Base-by-base conservation (phyloP, 2,888 invertebrate species). In the Thysanoteuthis rhombus region DNA sequence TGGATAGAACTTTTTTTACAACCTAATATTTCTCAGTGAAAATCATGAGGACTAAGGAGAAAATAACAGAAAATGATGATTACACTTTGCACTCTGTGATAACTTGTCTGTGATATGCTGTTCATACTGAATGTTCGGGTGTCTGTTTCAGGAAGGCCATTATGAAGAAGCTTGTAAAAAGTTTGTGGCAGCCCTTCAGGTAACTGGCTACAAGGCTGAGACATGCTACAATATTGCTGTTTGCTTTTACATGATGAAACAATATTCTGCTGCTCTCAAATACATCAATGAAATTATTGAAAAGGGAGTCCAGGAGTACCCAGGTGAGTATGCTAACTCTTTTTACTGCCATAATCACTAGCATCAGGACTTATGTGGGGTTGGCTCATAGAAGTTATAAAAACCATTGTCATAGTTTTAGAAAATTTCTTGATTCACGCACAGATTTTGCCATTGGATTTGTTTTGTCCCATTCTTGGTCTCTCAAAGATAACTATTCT, bases 251-350 rank as follows among this genome's bases (percentile, higher is more conserved):
- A 98, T 98, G 96, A 97, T 99, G 94, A 99, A 99, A 97, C 99
- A 99, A 97, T 99, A 98, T 96, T 98, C 99, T 0, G 98, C 97
- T 95, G 98, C 99, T 1, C 97, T 99, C 91, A 99, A 99, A 97
- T 98, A 98, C 96, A 99, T 99, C 94, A 98, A 98, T 93, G 98
- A 99, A 96, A 99, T 99, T 93, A 99, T 99, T 95, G 99, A 99
- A 97, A 98, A 98, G 96, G 99, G 99, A 25, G 99, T 99, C 94
- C 98, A 99, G 94, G 99, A 99, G 97, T 99, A 99, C 97, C 99
- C 99, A 58, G 97, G 97, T 97, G 95, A n/a, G 75, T n/a, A 75
- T 25, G 5, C 5, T 52, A 52, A 52, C 5, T 52, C 45, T 45
- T 1, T 45, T 52, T 25, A 22, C 5, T 52, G 25, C 25, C 28